These are phyloP conservation scores for Sturnus vulgaris DNA, from an alignment of 2,113 vertebrate species.

Conservation along the genomic window DNA sequence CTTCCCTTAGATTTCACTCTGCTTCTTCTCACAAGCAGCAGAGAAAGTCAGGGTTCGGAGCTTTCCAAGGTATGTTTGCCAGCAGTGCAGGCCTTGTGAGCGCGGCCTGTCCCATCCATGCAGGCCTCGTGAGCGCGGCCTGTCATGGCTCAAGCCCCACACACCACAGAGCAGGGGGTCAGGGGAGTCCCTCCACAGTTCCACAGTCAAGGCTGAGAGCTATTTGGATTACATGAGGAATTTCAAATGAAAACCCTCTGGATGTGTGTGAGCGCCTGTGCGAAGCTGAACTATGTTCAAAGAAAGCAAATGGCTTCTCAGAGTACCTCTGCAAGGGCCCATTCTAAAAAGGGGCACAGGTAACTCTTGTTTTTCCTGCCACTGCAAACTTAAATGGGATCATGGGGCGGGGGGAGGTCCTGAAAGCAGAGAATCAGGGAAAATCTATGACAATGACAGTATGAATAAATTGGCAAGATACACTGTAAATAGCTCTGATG, in stretches of 20 bases:
- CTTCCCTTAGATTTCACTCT: not conserved
- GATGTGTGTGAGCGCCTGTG: not conserved
- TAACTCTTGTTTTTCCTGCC: not conserved
- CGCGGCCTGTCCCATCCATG: not conserved
- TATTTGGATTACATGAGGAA: slow-evolving; percentile 56
- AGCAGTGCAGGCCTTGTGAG: not conserved
- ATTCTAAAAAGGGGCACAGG: not conserved
- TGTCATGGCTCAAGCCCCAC: not conserved
- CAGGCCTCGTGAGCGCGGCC: no score
- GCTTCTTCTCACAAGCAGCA: not conserved
- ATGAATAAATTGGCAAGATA: slow-evolving; percentile 49
- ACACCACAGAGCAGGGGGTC: rapidly evolving
- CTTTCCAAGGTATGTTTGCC: rapidly evolving
- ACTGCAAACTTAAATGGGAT: slow-evolving; percentile 27
- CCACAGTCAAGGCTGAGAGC: not conserved
- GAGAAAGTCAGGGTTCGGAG: not conserved
- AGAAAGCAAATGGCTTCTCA: slow-evolving; percentile 60
- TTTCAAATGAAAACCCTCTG: slow-evolving; percentile 59
- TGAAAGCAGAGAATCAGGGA: slow-evolving; percentile 16
- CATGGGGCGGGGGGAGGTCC: not conserved
- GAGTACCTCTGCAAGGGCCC: not conserved
- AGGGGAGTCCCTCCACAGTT: not conserved
- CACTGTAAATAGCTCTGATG: slow-evolving; percentile 36
- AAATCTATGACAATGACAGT: slow-evolving; percentile 27
- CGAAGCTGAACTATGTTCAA: slow-evolving; percentile 14